Conservation (phyloP, 2,797 vertebrate genomes). For the Odontamblyopus lacepedii region DNA sequence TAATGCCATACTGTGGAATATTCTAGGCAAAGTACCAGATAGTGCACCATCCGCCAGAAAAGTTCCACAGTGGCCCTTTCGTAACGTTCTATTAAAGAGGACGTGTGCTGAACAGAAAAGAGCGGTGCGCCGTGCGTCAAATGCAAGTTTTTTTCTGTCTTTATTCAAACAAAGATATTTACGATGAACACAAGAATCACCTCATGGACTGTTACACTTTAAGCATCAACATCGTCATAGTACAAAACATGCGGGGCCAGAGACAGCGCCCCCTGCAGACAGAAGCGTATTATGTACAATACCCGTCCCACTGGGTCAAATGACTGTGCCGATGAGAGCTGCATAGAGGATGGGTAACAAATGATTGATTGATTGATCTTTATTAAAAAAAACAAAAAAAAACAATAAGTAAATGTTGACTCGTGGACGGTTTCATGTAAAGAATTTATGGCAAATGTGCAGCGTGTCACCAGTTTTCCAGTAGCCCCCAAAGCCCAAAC, state of each 20-base stretch:
- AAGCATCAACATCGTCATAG: conserved; percentile 48
- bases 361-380: not conserved
- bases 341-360: not conserved
- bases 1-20: too few species aligned
- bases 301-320: not conserved
- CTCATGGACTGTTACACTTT: conserved; percentile 67
- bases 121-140: conserved; percentile 49
- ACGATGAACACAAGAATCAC: conserved; percentile 78
- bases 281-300: conserved; percentile 13
- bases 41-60: too few species aligned
- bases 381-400: not conserved
- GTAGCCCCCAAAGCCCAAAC: conserved; percentile 2
- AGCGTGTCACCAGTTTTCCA: not conserved
- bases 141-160: conserved; percentile 71
- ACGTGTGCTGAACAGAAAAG: not conserved
- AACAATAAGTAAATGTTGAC: not conserved
- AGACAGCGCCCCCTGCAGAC: conserved; percentile 11
- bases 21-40: too few species aligned
- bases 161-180: conserved; percentile 81
- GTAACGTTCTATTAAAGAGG: too few species aligned
- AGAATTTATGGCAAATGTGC: not conserved
- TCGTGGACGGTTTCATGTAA: conserved; percentile 1
- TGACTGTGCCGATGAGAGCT: not conserved
- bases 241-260: conserved; percentile 76
- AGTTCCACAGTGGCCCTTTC: not conserved